Evolutionary conservation across 1,140 invertebrate genomes (phyloP).

Genomic region (Caenorhabditis latens): DNA sequence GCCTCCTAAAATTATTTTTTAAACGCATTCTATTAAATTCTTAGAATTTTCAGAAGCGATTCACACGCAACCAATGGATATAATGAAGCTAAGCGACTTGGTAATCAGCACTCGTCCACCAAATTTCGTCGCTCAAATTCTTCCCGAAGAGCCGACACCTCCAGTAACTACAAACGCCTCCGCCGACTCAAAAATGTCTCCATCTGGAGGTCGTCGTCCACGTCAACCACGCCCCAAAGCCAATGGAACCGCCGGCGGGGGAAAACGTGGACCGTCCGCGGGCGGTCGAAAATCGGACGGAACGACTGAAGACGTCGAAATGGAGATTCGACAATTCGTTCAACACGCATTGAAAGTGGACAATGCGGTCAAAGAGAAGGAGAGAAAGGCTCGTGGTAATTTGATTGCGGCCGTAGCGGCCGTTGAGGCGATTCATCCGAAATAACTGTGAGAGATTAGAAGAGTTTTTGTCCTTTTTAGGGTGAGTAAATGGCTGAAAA

Average conservation of each 20-base stretch:
- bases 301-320: slow-evolving; percentile 3
- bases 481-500: no score
- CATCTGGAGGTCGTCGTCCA: neutral
- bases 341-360: slow-evolving; percentile 22
- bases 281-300: slow-evolving; percentile 1
- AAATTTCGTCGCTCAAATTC: slow-evolving; percentile 15
- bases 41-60: neutral
- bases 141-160: neutral
- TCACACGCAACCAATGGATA: neutral
- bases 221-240: neutral
- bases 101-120: neutral
- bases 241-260: neutral
- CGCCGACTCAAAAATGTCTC: slow-evolving; percentile 1
- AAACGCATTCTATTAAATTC: no score
- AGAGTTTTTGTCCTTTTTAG: no score
- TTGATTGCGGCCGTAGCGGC: neutral
- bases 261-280: neutral
- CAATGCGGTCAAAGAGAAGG: slow-evolving; percentile 29
- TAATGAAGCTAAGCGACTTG: neutral
- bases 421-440: neutral
- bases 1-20: no score
- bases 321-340: slow-evolving; percentile 31
- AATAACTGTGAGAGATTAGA: neutral
- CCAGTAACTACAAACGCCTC: no score
- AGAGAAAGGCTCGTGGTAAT: slow-evolving; percentile 49